phyloP scores from a whole-genome alignment of 2,797 vertebrate genomes.

The Trachurus trachurus region DNA sequence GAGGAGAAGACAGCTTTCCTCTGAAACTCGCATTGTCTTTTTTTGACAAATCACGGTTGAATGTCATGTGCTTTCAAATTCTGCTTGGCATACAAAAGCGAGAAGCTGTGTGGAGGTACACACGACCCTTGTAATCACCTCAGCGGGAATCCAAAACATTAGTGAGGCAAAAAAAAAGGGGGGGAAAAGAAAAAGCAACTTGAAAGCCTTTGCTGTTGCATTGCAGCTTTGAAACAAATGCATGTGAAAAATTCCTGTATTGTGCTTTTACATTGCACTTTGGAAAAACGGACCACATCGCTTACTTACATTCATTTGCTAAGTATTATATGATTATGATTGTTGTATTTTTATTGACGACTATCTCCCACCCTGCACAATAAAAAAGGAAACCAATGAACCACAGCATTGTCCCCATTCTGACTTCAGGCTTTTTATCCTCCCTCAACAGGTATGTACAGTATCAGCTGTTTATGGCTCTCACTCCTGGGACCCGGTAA shows the following conservation, averaged over 20 bases:
- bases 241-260: background rate
- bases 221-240: conserved; percentile 31
- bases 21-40: conserved; percentile 43
- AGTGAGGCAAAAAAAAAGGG: conserved; percentile 17
- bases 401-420: conserved; percentile 23
- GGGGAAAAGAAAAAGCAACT: background rate
- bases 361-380: background rate
- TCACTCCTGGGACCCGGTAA: conserved; percentile 60
- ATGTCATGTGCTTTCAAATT: conserved; percentile 52
- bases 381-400: conserved; percentile 18
- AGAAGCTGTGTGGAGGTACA: conserved; percentile 40
- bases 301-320: background rate
- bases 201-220: conserved; percentile 8
- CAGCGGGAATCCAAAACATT: conserved; percentile 41
- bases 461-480: conserved; percentile 57
- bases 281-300: background rate
- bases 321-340: background rate
- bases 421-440: conserved; percentile 48
- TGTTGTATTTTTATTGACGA: conserved; percentile 21
- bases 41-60: conserved; percentile 34
- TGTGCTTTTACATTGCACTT: background rate
- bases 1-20: conserved; percentile 28
- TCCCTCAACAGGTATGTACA: conserved; percentile 29
- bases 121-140: conserved; percentile 23
- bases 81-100: conserved; percentile 25